Evolutionary conservation across 2,797 vertebrate genomes (phyloP).

Genomic region (Coregonus suidteri): DNA sequence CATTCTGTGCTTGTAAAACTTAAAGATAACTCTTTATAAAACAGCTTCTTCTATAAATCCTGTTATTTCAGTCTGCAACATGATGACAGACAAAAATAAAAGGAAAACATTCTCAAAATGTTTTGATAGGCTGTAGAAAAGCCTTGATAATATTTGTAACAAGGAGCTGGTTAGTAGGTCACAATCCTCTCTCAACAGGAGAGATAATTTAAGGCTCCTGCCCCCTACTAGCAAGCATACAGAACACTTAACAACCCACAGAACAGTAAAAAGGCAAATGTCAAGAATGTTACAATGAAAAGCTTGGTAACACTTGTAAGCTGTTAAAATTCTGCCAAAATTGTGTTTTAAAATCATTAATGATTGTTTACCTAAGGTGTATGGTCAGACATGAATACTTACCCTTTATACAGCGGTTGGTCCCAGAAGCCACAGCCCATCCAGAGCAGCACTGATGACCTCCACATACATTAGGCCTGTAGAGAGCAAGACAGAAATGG

Average conservation of each 20-base stretch:
- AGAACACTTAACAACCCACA: conserved; percentile 6
- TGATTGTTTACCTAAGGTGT: conserved; percentile 14
- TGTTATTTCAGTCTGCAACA: conserved; percentile 60
- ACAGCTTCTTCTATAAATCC: conserved; percentile 40
- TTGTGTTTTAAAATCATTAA: conserved; percentile 14
- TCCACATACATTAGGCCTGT: conserved; percentile 92
- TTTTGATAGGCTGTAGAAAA: conserved; percentile 21
- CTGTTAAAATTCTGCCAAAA: conserved; percentile 33
- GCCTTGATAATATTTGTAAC: conserved; percentile 11
- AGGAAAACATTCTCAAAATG: not conserved
- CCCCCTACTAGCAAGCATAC: conserved; percentile 4
- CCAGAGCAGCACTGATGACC: conserved; percentile 93
- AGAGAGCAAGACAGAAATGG: conserved; percentile 33
- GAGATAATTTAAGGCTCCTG: conserved; percentile 17
- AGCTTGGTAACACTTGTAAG: conserved; percentile 22
- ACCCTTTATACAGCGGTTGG: conserved; percentile 94
- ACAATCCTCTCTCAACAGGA: conserved; percentile 21
- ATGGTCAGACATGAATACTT: conserved; percentile 65
- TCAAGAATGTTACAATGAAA: conserved; percentile 29
- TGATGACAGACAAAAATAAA: conserved; percentile 42
- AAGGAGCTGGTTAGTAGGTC: conserved; percentile 26
- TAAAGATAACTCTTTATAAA: conserved; percentile 65
- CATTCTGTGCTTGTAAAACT: conserved; percentile 56
- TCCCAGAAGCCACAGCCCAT: conserved; percentile 88
- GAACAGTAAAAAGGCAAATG: conserved; percentile 24